Evolutionary conservation across 2,888 invertebrate species (phyloP), one percentile per base, ranked within the genome.

Genomic region (Camptogramma bilineatum): DNA sequence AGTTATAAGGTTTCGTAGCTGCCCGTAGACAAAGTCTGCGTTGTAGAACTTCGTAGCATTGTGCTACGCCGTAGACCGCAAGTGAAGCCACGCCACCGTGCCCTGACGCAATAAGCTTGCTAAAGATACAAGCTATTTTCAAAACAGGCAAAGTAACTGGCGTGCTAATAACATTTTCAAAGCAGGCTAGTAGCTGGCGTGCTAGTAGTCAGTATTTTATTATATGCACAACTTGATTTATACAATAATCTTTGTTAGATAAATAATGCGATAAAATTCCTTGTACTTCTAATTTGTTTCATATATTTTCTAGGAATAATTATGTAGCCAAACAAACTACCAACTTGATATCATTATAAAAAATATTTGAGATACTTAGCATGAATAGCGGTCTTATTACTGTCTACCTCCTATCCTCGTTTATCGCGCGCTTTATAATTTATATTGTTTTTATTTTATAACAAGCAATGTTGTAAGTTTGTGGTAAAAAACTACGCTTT

Each of bases 51-150:
- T 66, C 70, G 70, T 69, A 69, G 68, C 68, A 78, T 74, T 78
- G 75, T 75, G 81, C 83, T 82, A 83, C 83, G 80, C 68, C 79
- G 73, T 62, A 62, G 51, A 62, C 62, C 62, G 54, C 66, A 57
- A 65, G 60, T 53, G 50, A 57, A 69, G 69, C 70, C 63, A 28
- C 28, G 28, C 7, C n/a, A 75, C 69, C 82, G 82, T 83, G 87
- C 80, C 74, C 68, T 70, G 68, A 84, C 84, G 86, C 86, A 88
- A 89, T 86, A 86, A 84, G 83, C 84, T 72, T 72, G 60, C 73
- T 74, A 73, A 63, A 70, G 51, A 46, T 34, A 60, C 21, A 18
- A 28, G 34, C 18, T 44, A 47, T 28, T 44, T 10, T n/a, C 5
- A 18, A 19, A 55, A 39, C 56, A 42, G 17, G 24, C 28, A n/a